Evolutionary conservation across 2,797 vertebrate species (phyloP), one percentile per base, ranked within the genome.

Genomic region (Melanogrammus aeglefinus): DNA sequence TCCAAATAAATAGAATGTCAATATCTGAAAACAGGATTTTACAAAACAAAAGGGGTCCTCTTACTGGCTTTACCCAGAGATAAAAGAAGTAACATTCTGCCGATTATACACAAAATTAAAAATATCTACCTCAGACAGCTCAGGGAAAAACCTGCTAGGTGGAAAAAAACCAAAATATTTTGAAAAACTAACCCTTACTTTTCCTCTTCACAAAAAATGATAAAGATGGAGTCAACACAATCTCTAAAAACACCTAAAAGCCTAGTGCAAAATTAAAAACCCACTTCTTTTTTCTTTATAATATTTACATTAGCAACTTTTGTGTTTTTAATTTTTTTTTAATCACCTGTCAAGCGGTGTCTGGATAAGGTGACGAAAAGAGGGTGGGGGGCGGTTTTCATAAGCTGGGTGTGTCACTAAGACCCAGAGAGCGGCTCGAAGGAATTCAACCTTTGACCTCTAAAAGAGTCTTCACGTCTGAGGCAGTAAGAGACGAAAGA

Each of bases 151-250:
- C 95, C 95, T 96, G 97, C 96, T 96, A 97, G 95, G 94, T 96
- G 94, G 94, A 95, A 96, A 96, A 96, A 96, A n/a, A n/a, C n/a
- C 90, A 96, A 96, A 92, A 96, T 92, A n/a, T n/a, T n/a, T n/a
- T 94, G 92, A 94, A 96, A 95, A 94, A 83, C 79, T n/a, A n/a
- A n/a, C n/a, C n/a, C 84, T 85, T 87, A 74, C 27, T 88, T 90
- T 93, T 91, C 90, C 85, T 86, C 84, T 94, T 87, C 92, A 94
- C 94, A 95, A 95, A 96, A 95, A 96, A 96, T 90, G 80, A 91
- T 94, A 94, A 94, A 92, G 95, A 96, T 96, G 96, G 96, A 93
- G 96, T 96, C 95, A 97, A 96, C 96, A 98, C 97, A 95, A 97
- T 94, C n/a, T 90, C 91, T 93, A 97, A 95, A 96, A 98, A n/a